phyloP scores from a whole-genome alignment of 2,113 vertebrate genomes.

The Tupaia tana region DNA sequence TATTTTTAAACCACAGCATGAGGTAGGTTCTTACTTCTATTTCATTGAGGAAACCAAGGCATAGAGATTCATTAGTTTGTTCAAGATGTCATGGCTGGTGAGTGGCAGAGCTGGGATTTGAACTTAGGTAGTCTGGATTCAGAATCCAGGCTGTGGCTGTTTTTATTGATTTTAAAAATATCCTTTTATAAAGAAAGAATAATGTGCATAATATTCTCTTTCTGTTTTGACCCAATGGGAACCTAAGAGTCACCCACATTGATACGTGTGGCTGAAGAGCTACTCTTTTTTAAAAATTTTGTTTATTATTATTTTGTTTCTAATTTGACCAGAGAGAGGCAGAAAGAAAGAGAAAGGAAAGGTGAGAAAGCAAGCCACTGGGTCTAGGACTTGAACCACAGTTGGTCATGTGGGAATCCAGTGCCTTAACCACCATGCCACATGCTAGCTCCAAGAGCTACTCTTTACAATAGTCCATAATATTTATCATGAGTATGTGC shows the following conservation, averaged over 20 bases:
- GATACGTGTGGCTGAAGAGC: not conserved
- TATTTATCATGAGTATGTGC: not conserved
- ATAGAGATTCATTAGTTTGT: not conserved
- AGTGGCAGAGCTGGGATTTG: not conserved
- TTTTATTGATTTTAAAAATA: not conserved
- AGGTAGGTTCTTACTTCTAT: not conserved
- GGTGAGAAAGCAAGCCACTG: too few relatives aligned
- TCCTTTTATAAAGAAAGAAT: not conserved
- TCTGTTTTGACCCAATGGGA: not conserved
- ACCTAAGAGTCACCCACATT: not conserved
- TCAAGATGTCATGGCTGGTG: not conserved
- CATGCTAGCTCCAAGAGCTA: not conserved
- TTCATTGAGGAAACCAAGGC: constrained; percentile 23
- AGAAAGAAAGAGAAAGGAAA: too few relatives aligned
- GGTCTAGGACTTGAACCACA: too few relatives aligned
- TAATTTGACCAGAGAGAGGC: too few relatives aligned
- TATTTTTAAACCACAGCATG: not conserved
- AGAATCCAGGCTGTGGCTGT: not conserved
- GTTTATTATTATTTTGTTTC: too few relatives aligned
- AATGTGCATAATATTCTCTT: not conserved
- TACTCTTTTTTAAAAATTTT: not conserved
- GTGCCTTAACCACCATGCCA: too few relatives aligned
- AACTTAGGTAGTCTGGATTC: not conserved
- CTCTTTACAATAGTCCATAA: not conserved
- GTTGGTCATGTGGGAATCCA: too few relatives aligned